Percentiles rank a stretch among this genome's conserved stretches.
phyloP scores from a whole-genome alignment of 2,888 invertebrate species.

The Slavum lentiscoides region DNA sequence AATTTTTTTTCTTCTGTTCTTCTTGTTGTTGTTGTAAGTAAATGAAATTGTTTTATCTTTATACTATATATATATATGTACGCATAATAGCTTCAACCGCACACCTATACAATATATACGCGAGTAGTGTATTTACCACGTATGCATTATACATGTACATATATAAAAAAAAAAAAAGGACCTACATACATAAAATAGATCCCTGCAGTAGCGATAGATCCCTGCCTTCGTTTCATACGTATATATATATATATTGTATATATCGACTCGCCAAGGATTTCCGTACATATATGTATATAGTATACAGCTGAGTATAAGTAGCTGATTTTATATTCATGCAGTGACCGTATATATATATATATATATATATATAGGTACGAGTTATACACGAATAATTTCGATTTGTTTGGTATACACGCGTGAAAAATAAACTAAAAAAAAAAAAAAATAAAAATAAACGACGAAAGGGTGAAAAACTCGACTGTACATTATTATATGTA shows the following conservation, averaged over 20 bases:
- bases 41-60: slow-evolving; percentile 29
- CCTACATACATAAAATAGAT: background rate
- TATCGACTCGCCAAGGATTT: background rate
- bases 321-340: no score
- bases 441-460: background rate
- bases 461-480: background rate
- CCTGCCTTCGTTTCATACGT: background rate
- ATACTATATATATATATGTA: no score
- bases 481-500: background rate
- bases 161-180: slow-evolving; percentile 20
- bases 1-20: background rate
- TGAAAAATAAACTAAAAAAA: no score
- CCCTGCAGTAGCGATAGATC: background rate
- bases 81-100: background rate
- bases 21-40: slow-evolving; percentile 7
- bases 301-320: no score
- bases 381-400: background rate
- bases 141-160: background rate
- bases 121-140: background rate
- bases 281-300: background rate
- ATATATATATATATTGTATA: background rate
- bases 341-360: no score
- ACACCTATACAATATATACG: background rate
- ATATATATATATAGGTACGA: background rate
- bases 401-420: background rate